A percentile compares a stretch with the other conserved stretches of the same genome.
Conservation (phyloP, 2,797 vertebrate species). For the Iguana delicatissima region DNA sequence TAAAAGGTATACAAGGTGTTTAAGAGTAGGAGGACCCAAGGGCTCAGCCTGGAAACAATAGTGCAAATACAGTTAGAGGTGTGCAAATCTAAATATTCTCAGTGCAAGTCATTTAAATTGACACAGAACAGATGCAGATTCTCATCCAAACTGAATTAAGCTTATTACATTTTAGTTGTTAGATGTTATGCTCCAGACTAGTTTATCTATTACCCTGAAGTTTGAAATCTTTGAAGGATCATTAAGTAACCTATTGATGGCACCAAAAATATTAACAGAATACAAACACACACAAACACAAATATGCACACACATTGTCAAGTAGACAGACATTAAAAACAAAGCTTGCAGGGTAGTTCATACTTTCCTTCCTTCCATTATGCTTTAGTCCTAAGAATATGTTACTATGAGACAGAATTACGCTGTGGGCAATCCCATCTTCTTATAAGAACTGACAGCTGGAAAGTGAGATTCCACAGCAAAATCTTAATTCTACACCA, state of each 20-base stretch:
- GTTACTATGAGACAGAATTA: conserved; percentile 64
- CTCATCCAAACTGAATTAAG: conserved; percentile 45
- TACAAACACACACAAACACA: background rate
- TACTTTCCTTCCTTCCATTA: conserved; percentile 34
- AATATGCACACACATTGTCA: conserved; percentile 33
- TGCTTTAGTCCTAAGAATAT: conserved; percentile 47
- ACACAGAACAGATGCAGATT: conserved; percentile 39
- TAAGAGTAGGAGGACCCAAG: background rate
- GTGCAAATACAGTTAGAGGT: background rate
- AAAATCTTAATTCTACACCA: conserved; percentile 49
- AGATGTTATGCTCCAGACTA: conserved; percentile 43
- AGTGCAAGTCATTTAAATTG: conserved; percentile 42
- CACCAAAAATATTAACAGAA: background rate
- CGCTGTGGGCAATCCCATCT: conserved; percentile 43
- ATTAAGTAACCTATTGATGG: conserved; percentile 40
- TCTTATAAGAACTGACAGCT: conserved; percentile 55
- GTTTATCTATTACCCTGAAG: conserved; percentile 54
- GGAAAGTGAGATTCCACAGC: conserved; percentile 26
- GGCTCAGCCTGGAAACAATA: conserved; percentile 26
- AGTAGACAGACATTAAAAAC: conserved; percentile 45
- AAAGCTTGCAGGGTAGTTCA: conserved; percentile 38
- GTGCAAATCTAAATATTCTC: conserved; percentile 38
- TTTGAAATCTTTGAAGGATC: conserved; percentile 48
- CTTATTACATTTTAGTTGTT: conserved; percentile 55
- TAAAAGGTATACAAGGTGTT: background rate